These are phyloP conservation scores for human DNA, from an alignment of 2,113 vertebrate species.

Conservation along the genomic window DNA sequence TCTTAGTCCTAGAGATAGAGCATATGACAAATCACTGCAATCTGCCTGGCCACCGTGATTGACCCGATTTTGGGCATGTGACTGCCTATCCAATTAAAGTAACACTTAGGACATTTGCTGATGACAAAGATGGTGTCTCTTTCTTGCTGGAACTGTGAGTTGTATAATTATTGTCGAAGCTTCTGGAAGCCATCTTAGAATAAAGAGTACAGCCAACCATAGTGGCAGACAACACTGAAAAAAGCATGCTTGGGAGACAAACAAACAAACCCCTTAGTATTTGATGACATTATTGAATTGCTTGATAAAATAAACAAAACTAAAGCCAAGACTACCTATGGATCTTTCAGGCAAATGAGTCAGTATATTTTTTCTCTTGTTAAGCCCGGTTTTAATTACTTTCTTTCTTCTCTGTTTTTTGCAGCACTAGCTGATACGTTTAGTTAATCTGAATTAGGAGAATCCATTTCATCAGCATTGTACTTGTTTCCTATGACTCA, in stretches of 20 bases:
- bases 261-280: neutral
- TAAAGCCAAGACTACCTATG: neutral
- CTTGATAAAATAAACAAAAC: neutral
- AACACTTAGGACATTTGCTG: neutral
- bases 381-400: slow-evolving; percentile 11
- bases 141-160: neutral
- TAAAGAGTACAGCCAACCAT: neutral
- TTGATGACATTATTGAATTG: neutral
- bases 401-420: neutral
- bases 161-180: neutral
- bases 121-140: neutral
- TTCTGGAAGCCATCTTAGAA: neutral
- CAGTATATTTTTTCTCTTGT: slow-evolving; percentile 39
- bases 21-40: too few relatives aligned
- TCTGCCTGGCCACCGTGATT: neutral
- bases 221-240: neutral
- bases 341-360: slow-evolving; percentile 43
- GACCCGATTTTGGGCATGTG: neutral
- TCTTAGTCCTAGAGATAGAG: neutral
- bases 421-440: neutral
- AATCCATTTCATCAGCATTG: slow-evolving; percentile 36
- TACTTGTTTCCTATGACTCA: slow-evolving; percentile 60
- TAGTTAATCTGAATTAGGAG: slow-evolving; percentile 22
- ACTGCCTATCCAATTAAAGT: neutral
- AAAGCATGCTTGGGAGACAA: neutral